Evolutionary conservation across 2,888 invertebrate genomes (phyloP), one percentile per base, ranked within the genome.

Genomic region (Ophion obscuratus): DNA sequence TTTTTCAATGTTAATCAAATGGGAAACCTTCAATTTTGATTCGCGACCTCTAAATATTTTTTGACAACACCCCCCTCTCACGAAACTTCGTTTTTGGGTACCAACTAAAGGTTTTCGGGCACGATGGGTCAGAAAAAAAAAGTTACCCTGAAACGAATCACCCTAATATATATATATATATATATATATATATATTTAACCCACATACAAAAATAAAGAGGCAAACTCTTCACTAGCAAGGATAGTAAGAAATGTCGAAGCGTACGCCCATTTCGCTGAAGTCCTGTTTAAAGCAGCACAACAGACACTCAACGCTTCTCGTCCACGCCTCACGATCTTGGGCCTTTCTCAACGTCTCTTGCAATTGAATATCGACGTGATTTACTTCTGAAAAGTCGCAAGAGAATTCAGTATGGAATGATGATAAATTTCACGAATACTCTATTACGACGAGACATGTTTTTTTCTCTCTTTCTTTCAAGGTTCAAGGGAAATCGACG

Each of bases 361-460:
- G 90, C 76, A 90, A 87, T 78, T 88, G 87, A 59, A 90, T 73
- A 62, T 88, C 84, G 9, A 90, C 87, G 27, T 67, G 64, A 75
- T 76, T 83, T 7, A 90, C 88, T 57, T 82, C 90, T 90, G 85
- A 14, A 70, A 71, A 47, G 10, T 36, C 7, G 61, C 5, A 78
- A 44, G 1, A 24, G 17, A 20, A 10, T 24, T 64, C 3, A 53
- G 10, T n/a, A n/a, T 5, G 4, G 53, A 20, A 6, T n/a, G 40
- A 36, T 11, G 3, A 10, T 53, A 14, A 36, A 24, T 59, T 6
- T 36, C 10, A 59, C 11, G 20, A 57, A 31, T 2, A 20, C 31
- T 73, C 31, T 40, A 73, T 73, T 20, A 36, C 20, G 6, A 61
- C 31, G 20, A 20, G 57, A 40, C 14, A 5, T 24, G 24, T 24